Conservation (phyloP, 2,113 vertebrate species). For the Centropristis striata region DNA sequence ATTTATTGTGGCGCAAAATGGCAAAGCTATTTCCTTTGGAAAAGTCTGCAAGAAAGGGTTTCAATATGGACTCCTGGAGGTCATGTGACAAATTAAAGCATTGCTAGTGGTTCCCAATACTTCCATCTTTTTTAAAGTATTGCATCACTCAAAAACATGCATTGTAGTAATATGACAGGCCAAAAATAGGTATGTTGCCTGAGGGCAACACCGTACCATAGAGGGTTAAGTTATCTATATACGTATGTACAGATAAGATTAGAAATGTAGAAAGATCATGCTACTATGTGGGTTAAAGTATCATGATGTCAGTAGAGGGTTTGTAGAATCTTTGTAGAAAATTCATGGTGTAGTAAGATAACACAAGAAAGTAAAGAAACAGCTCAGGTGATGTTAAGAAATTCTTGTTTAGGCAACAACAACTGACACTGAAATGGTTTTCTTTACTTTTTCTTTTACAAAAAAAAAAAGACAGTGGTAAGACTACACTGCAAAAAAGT, state of each 20-base stretch:
- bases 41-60: too few relatives aligned
- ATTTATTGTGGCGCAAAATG: too few relatives aligned
- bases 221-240: neutral
- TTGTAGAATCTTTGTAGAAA: neutral
- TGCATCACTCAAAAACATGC: too few relatives aligned
- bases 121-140: too few relatives aligned
- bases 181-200: too few relatives aligned
- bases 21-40: too few relatives aligned
- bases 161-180: too few relatives aligned
- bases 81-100: too few relatives aligned
- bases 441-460: neutral
- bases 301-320: neutral
- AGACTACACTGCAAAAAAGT: too few relatives aligned
- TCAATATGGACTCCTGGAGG: too few relatives aligned
- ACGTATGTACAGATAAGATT: neutral
- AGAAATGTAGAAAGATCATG: neutral
- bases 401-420: neutral
- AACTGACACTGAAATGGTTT: neutral
- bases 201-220: too few relatives aligned
- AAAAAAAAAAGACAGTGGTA: neutral
- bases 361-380: neutral
- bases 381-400: neutral
- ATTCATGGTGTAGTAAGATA: neutral
- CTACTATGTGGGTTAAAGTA: neutral
- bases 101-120: too few relatives aligned